Evolutionary conservation across 2,797 vertebrate genomes (phyloP), one percentile per base, ranked within the genome.

Genomic region (Salmo trutta): DNA sequence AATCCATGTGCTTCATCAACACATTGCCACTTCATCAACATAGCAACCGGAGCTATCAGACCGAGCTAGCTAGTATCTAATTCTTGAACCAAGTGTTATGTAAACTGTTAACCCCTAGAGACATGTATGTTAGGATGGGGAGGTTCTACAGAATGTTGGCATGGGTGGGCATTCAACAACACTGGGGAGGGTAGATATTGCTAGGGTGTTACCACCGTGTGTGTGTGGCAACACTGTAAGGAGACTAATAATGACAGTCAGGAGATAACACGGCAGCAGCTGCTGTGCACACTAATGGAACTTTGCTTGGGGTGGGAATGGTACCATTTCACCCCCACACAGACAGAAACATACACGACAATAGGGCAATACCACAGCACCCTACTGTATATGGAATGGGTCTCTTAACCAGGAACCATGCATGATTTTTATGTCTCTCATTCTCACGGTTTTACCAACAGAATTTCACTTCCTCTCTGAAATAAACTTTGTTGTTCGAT

Each of bases 161-260:
- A 19, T 3, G 8, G 77, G 27, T 17, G 75, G 53, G 29, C 74
- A 65, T 47, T 47, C 41, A 47, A 47, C 41, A 47, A 47, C 41
- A 47, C 2, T 47, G 3, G 74, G 84, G 75, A 74, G 21, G 64
- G 69, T 64, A 65, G 54, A 4, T 52, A 27, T 80, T 76, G 15
- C 64, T 74, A 19, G 16, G 31, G 12, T 51, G 64, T 21, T 14
- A 36, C 16, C 51, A 79, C 24, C 77, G 41, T 3, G 68, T 4
- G 1, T 41, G 69, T 78, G 72, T 71, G 76, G 74, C 71, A 74
- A 74, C 82, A 51, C 4, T 84, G 88, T 79, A 88, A 91, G 75
- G 81, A 27, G 89, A 91, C 41, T 12, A 47, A 74, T 76, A 87
- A 86, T 85, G 81, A 81, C 66, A 78, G 82, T 84, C 82, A 88